Base-by-base conservation (phyloP, 1,140 invertebrate species). In the Druon quercuslanigerum region DNA sequence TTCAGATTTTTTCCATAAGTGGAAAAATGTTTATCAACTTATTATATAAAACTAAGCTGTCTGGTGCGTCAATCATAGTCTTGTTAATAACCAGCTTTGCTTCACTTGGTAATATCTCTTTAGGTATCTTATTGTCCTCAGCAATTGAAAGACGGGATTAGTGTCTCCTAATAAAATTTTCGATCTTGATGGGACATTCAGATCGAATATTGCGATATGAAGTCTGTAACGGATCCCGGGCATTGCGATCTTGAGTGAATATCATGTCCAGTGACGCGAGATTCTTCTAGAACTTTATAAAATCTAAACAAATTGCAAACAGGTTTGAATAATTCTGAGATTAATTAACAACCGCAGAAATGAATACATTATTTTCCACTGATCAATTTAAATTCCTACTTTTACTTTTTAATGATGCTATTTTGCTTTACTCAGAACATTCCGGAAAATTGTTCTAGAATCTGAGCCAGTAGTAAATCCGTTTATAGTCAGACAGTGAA, bases 81-180 rank as follows among this genome's bases (percentile, higher is more conserved):
- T 16, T 60, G 11, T 20, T 60, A 60, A 60, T 60, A 33, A 60
- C 33, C 12, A 16, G 19, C 33, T 33, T 60, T 60, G 20, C 14
- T 2, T 60, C 12, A 60, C 1, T 46, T 46, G 9, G 57, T 14
- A 33, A 60, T 60, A 60, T 60, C 57, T 11, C 11, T 20, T 60
- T 14, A 60, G 25, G 57, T 60, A 60, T 60, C 19, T 60, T 33
- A 60, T 60, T 60, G 57, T 60, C 57, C 57, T 60, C 20, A 14
- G 57, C 14, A 60, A 60, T 60, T 60, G 57, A 60, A 60, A 33
- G 57, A 60, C 57, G 20, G 25, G 57, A 60, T 60, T 19, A 60
- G 12, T 60, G 25, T 60, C 57, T 60, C 57, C 33, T 60, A 9
- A 60, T 60, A 60, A 19, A 60, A 33, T 5, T 33, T 60, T 33